Conservation (phyloP, 2,888 invertebrate species). For the Diarsia mendica region DNA sequence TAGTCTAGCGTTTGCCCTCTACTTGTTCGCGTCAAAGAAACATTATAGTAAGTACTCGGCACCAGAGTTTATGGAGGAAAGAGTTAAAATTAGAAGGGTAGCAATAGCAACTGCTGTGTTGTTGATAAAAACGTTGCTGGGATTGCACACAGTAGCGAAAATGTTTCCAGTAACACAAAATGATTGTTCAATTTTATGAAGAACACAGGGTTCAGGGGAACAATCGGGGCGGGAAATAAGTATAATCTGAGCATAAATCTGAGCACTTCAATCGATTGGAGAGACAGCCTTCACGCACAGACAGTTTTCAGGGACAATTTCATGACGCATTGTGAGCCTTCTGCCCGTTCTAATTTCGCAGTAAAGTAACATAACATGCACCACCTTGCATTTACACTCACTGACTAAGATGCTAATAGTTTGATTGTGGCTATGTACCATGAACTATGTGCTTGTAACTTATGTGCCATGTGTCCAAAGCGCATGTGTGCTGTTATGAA, state of each 20-base stretch:
- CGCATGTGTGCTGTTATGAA: conserved; percentile 59
- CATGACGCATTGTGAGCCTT: conserved; percentile 25
- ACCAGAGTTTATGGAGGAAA: not conserved
- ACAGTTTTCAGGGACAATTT: not conserved
- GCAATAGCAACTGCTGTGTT: not conserved
- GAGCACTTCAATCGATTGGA: not conserved
- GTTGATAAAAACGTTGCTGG: not conserved
- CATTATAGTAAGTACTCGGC: not conserved
- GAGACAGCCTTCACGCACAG: not conserved
- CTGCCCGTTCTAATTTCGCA: conserved; percentile 45
- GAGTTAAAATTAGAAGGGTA: not conserved
- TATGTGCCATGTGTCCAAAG: conserved; percentile 51
- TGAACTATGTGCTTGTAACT: conserved; percentile 51
- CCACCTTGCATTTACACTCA: conserved; percentile 57
- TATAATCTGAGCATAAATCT: not conserved
- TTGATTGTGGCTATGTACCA: conserved; percentile 59
- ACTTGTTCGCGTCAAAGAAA: not conserved
- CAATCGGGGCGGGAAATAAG: not conserved
- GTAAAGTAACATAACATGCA: conserved; percentile 63
- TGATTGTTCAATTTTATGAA: not conserved
- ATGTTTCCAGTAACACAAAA: conserved; percentile 2
- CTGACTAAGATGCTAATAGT: conserved; percentile 71
- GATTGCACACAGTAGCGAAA: not conserved
- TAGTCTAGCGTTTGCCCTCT: not conserved
- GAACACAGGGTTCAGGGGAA: no score